phyloP scores from a whole-genome alignment of 2,888 invertebrate genomes.

The Caenorhabditis wallacei region DNA sequence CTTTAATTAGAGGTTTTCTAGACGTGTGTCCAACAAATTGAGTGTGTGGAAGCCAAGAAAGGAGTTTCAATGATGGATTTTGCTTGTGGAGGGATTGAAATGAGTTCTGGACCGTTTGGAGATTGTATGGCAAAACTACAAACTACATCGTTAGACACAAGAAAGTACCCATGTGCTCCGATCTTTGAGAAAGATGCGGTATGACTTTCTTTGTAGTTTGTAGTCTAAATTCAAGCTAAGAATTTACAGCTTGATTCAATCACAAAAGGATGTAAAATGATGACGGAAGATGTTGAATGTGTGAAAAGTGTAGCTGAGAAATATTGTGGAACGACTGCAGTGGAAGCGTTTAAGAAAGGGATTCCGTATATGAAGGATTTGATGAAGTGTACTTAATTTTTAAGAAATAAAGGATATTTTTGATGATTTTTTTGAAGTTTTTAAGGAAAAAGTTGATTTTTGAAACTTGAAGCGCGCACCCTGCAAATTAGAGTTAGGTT shows the following conservation, averaged over 20 bases:
- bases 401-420: background rate
- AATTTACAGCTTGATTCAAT: conserved; percentile 38
- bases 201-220: background rate
- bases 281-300: conserved; percentile 30
- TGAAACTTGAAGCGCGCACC: no score
- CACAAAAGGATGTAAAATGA: conserved; percentile 39
- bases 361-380: conserved; percentile 34
- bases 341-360: conserved; percentile 27
- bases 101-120: conserved; percentile 50
- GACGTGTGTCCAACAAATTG: conserved; percentile 29
- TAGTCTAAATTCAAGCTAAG: background rate
- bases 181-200: conserved; percentile 41
- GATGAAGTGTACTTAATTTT: conserved; percentile 31
- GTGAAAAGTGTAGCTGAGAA: conserved; percentile 14
- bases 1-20: background rate
- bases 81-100: conserved; percentile 43
- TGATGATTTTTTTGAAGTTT: background rate
- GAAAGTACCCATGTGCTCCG: conserved; percentile 24
- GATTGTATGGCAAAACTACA: conserved; percentile 49
- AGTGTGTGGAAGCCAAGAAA: conserved; percentile 38
- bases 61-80: conserved; percentile 43
- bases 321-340: conserved; percentile 25
- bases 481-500: no score
- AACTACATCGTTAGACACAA: background rate
- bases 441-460: no score